Base-by-base conservation (phyloP, 2,113 vertebrate species). In the Oophaga pumilio region DNA sequence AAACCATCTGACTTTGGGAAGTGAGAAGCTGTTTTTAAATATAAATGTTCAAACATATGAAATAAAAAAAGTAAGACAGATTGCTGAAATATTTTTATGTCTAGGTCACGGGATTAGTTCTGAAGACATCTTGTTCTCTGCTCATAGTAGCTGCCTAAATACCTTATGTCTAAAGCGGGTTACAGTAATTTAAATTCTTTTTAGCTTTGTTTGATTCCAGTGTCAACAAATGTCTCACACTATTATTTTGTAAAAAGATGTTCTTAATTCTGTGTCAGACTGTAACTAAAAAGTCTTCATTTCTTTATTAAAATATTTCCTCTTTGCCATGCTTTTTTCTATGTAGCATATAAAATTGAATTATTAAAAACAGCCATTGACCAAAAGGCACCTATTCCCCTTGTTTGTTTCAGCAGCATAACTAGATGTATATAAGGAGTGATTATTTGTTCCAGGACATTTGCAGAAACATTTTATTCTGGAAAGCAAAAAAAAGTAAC, bases 391-490 rank as follows among this genome's bases (percentile, higher is more conserved):
- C 20, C 33, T 18, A 33, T 50, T 76, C 18, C n/a, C 15, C 33
- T 50, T 85, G 84, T 85, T 77, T 77, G 50, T 17, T 53, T 11
- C n/a, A 26, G 22, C 74, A 50, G 26, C 20, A 50, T 77, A 78
- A 53, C 43, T 56, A 53, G 71, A 56, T 80, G 53, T 56, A 76
- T 82, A 73, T 82, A 62, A 82, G 43, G 59, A 56, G 81, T 20
- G 74, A 60, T 60, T 87, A 83, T 82, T 74, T 74, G 77, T 83
- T 33, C 71, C 26, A 76, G 80, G n/a, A 62, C 10, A 11, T 17
- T 11, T 66, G 17, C 56, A 76, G 57, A 88, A 76, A 76, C 43
- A 76, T 84, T 88, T 83, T n/a, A 76, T 88, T 64, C 50, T 43
- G 43, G 81, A 43, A 84, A 77, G 24, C 24, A 62, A 84, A 86